A percentile compares a stretch with the other conserved stretches of the same genome.
phyloP scores from a whole-genome alignment of 2,888 invertebrate genomes.

The Crocallis elinguaria region DNA sequence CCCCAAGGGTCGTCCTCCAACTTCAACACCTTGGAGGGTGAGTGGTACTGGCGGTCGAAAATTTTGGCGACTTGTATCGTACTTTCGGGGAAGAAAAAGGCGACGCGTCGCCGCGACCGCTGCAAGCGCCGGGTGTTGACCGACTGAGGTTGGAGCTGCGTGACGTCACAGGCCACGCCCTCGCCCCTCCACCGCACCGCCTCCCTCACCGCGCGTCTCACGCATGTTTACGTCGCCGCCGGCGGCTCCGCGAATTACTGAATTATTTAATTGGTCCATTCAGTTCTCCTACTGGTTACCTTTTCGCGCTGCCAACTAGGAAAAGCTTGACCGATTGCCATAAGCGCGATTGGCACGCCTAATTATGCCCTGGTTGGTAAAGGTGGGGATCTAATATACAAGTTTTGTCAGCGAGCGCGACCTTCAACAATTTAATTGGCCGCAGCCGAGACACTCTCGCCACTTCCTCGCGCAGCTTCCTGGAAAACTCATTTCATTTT shows the following conservation, averaged over 20 bases:
- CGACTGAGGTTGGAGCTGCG: slow-evolving; percentile 70
- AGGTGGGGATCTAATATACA: slow-evolving; percentile 41
- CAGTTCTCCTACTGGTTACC: slow-evolving; percentile 77
- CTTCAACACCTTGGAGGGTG: slow-evolving; percentile 88
- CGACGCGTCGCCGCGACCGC: slow-evolving; percentile 79
- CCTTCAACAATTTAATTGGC: slow-evolving; percentile 21
- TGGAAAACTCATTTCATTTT: slow-evolving; percentile 1
- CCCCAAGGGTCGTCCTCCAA: slow-evolving; percentile 89
- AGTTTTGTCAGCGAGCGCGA: slow-evolving; percentile 36
- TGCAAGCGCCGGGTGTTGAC: slow-evolving; percentile 77
- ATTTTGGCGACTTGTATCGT: slow-evolving; percentile 81
- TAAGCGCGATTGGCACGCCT: slow-evolving; percentile 65
- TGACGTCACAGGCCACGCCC: slow-evolving; percentile 82
- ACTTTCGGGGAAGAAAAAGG: slow-evolving; percentile 67
- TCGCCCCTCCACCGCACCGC: slow-evolving; percentile 64
- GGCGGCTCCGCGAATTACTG: slow-evolving; percentile 80
- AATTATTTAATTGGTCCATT: slow-evolving; percentile 85
- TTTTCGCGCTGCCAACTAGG: slow-evolving; percentile 74
- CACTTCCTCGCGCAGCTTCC: neutral
- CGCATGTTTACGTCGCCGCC: slow-evolving; percentile 83
- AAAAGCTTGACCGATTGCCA: slow-evolving; percentile 73
- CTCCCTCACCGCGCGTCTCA: slow-evolving; percentile 64
- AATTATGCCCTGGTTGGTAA: slow-evolving; percentile 64
- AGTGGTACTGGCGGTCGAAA: slow-evolving; percentile 85
- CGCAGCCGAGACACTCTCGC: slow-evolving; percentile 5